Conservation (phyloP, 2,797 vertebrate genomes). For the Bovichtus diacanthus region DNA sequence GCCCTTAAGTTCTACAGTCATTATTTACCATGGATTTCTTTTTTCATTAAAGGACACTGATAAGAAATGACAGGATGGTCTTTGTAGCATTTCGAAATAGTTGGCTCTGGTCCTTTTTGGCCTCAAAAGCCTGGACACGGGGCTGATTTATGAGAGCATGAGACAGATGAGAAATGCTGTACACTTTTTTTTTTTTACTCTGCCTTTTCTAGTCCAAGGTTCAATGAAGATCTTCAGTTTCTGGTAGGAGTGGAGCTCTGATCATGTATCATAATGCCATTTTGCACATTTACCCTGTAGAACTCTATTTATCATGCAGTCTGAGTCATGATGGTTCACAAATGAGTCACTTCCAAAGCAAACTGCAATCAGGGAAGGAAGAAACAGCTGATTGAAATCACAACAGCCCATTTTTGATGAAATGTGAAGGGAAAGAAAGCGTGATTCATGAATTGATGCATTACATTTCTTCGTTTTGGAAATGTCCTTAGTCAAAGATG, state of each 20-base stretch:
- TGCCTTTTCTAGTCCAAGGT: conserved; percentile 40
- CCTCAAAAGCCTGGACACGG: conserved; percentile 32
- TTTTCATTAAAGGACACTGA: conserved; percentile 36
- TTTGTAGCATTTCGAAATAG: conserved; percentile 46
- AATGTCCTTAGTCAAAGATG: conserved; percentile 18
- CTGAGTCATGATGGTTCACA: conserved; percentile 51
- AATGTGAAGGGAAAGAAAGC: conserved; percentile 36
- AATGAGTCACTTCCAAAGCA: conserved; percentile 67
- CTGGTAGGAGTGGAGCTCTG: conserved; percentile 44
- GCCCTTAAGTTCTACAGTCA: conserved; percentile 17
- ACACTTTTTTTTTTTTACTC: conserved; percentile 18
- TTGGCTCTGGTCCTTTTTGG: conserved; percentile 53
- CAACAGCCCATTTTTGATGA: conserved; percentile 48
- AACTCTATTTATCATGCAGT: conserved; percentile 59
- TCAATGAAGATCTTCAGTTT: conserved; percentile 53
- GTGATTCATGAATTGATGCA: conserved; percentile 44
- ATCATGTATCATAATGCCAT: conserved; percentile 60
- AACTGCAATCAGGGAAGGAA: conserved; percentile 72
- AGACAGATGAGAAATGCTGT: conserved; percentile 44
- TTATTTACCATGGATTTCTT: conserved; percentile 26
- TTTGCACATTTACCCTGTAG: conserved; percentile 50
- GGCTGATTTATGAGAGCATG: conserved; percentile 48
- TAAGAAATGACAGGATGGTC: conserved; percentile 46
- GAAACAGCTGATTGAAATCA: conserved; percentile 61
- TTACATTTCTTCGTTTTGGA: conserved; percentile 28